Conservation (phyloP, 2,113 vertebrate species). For the Dromiciops gliroides region DNA sequence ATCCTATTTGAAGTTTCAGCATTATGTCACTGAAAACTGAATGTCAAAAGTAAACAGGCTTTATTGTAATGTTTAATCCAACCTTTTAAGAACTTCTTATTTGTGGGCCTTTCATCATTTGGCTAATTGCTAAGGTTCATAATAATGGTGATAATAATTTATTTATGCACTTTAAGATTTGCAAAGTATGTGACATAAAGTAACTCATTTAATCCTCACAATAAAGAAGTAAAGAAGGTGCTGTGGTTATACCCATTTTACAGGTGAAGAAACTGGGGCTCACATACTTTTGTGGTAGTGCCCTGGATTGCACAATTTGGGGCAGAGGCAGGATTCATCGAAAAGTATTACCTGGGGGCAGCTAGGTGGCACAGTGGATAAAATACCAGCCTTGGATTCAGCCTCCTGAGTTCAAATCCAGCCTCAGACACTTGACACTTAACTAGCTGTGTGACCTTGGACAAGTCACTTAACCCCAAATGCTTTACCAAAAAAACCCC, state of each 20-base stretch:
- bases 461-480: too few relatives aligned
- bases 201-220: background rate
- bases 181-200: background rate
- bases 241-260: background rate
- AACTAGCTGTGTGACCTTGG: too few relatives aligned
- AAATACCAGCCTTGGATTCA: too few relatives aligned
- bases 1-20: background rate
- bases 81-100: background rate
- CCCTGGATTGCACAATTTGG: background rate
- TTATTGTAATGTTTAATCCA: background rate
- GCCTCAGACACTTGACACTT: too few relatives aligned
- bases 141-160: background rate
- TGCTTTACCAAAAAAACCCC: too few relatives aligned
- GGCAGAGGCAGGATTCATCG: background rate
- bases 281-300: background rate
- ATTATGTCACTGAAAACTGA: background rate
- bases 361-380: too few relatives aligned
- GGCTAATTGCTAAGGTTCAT: background rate
- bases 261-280: background rate
- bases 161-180: background rate
- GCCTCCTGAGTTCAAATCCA: too few relatives aligned
- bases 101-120: background rate
- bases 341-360: background rate
- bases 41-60: background rate
- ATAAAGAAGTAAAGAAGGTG: background rate